phyloP scores from a whole-genome alignment of 1,140 invertebrate species.

The Hermetia illucens region DNA sequence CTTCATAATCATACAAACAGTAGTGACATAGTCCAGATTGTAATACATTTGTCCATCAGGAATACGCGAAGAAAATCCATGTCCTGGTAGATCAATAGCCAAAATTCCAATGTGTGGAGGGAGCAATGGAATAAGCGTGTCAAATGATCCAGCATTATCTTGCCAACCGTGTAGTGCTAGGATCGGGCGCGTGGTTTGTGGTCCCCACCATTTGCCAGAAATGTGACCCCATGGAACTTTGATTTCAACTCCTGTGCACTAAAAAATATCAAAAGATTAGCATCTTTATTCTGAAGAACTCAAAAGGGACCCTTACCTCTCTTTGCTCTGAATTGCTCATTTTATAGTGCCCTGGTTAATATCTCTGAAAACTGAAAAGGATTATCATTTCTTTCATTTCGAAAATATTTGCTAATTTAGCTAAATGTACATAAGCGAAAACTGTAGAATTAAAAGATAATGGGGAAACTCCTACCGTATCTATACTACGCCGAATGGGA shows the following conservation, averaged over 20 bases:
- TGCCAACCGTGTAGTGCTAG: constrained; percentile 62
- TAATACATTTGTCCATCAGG: constrained; percentile 46
- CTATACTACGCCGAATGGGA: too few species aligned
- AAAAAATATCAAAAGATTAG: too few species aligned
- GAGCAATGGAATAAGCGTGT: constrained; percentile 46
- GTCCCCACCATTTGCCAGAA: constrained; percentile 54
- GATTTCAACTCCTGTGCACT: constrained; percentile 45
- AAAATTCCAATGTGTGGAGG: constrained; percentile 41
- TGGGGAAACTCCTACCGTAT: too few species aligned
- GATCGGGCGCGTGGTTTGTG: constrained; percentile 43
- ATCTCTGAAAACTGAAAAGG: too few species aligned
- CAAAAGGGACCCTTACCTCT: too few species aligned
- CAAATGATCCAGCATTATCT: constrained; percentile 61
- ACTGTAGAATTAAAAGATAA: too few species aligned
- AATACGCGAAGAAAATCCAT: constrained; percentile 52
- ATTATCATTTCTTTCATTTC: too few species aligned
- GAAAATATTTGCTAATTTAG: too few species aligned
- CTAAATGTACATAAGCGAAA: too few species aligned
- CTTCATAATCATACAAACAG: constrained; percentile 42
- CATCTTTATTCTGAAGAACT: too few species aligned
- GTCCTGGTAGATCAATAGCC: constrained; percentile 52
- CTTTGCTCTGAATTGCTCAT: too few species aligned
- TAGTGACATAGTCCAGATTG: constrained; percentile 36
- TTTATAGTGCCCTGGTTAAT: too few species aligned
- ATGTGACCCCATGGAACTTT: constrained; percentile 49